phyloP scores from a whole-genome alignment of 1,140 invertebrate genomes.

The Drosophila lini region DNA sequence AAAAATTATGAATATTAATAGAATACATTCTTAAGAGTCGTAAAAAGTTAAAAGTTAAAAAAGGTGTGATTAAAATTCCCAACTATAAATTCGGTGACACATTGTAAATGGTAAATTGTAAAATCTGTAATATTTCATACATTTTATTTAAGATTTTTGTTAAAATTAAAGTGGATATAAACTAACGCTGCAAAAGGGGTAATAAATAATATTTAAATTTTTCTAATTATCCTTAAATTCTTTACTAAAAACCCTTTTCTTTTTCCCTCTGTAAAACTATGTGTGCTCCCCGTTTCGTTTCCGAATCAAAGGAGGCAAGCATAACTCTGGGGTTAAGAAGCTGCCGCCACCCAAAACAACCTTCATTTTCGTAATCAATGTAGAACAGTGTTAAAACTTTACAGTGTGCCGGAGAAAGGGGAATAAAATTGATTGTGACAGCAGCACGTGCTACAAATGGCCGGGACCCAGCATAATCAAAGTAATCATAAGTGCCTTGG shows the following conservation, averaged over 20 bases:
- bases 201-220: background rate
- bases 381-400: conserved; percentile 66
- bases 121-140: too few species aligned
- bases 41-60: too few species aligned
- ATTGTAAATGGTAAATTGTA: too few species aligned
- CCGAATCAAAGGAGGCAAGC: conserved; percentile 24
- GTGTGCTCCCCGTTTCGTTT: conserved; percentile 25
- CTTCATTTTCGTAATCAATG: conserved; percentile 56
- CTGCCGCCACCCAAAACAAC: conserved; percentile 11
- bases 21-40: too few species aligned
- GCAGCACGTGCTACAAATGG: conserved; percentile 68
- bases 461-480: conserved; percentile 29
- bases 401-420: conserved; percentile 23
- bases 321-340: conserved; percentile 43
- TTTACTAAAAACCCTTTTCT: background rate
- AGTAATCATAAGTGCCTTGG: conserved; percentile 44
- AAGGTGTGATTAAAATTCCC: too few species aligned
- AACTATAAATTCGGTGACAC: too few species aligned
- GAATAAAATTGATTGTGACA: conserved; percentile 68
- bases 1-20: too few species aligned
- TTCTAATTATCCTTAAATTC: background rate
- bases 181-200: background rate
- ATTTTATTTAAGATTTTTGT: too few species aligned
- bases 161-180: background rate
- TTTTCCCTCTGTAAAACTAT: conserved; percentile 29